Base-by-base conservation (phyloP, 1,140 invertebrate genomes). In the Ceratosolen fusciceps region DNA sequence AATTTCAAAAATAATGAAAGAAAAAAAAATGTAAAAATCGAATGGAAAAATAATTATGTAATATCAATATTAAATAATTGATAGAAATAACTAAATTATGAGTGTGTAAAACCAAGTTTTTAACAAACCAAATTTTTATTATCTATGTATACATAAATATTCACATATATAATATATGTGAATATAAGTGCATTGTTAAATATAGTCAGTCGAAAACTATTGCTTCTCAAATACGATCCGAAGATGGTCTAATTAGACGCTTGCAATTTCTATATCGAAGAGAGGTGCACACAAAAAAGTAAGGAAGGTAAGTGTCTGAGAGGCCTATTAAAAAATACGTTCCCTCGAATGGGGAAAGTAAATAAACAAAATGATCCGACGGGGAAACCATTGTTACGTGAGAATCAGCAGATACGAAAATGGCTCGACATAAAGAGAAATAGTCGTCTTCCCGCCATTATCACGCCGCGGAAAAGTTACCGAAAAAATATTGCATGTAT, bases 331-430 rank as follows among this genome's bases (percentile, higher is more conserved):
- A 54, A 37, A 75, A 75, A 49, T 67, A 75, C n/a, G 74, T 67
- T 37, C 39, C 21, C 29, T 52, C 39, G 31, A 14, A 14, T 7
- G 58, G 49, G 1, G 10, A 75, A 67, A 75, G 74, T 75, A 58
- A 67, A 75, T 75, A 75, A 74, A 0, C 26, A 39, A 19, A 67
- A 67, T 75, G 74, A 75, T 75, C 60, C 43, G 26, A 39, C 26
- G n/a, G 29, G 29, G 24, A 54, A 37, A 24, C 47, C 43, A 31
- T 29, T 58, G 4, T n/a, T n/a, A n/a, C n/a, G n/a, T 8, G 43
- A 0, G n/a, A 68, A 8, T 24, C 2, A 43, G 24, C 56, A 26
- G 2, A 29, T 12, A 19, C 43, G 14, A 67, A 67, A 76, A 76
- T 62, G 47, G 43, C 14, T 37, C 24, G 47, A n/a, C 10, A 67